These are phyloP conservation scores for Ormyrus labotus DNA, from an alignment of 2,888 invertebrate species.

Conservation along the genomic window DNA sequence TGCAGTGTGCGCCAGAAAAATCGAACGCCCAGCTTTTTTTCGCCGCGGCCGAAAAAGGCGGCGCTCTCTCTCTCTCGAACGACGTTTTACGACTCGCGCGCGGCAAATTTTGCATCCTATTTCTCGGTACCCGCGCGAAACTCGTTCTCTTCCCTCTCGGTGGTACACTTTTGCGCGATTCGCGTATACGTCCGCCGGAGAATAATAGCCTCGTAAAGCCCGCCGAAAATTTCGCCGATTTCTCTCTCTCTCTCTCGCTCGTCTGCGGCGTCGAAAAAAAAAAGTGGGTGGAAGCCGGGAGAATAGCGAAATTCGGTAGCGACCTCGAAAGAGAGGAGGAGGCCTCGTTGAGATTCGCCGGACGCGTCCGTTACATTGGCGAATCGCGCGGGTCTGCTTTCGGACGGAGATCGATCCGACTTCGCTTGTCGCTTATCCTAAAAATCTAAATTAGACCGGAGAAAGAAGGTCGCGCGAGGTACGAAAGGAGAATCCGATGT, in stretches of 20 bases:
- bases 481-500: neutral
- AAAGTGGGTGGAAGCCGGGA: slow-evolving; percentile 39
- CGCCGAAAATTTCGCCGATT: slow-evolving; percentile 37
- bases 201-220: slow-evolving; percentile 38
- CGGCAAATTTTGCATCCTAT: slow-evolving; percentile 7
- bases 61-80: no score
- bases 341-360: slow-evolving; percentile 36
- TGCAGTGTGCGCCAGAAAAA: neutral
- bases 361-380: neutral
- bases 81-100: neutral
- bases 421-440: slow-evolving; percentile 7
- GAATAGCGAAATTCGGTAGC: slow-evolving; percentile 31
- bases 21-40: neutral
- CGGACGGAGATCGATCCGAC: slow-evolving; percentile 3
- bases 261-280: neutral
- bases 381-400: neutral
- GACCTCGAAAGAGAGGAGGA: slow-evolving; percentile 42
- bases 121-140: neutral
- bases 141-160: neutral
- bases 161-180: neutral
- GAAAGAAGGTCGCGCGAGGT: slow-evolving; percentile 18
- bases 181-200: neutral
- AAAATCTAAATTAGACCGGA: slow-evolving; percentile 21
- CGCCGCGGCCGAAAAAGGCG: neutral
- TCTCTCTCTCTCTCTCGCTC: neutral